Evolutionary conservation across 2,888 invertebrate species (phyloP).

Genomic region (Polydrusus tereticollis): DNA sequence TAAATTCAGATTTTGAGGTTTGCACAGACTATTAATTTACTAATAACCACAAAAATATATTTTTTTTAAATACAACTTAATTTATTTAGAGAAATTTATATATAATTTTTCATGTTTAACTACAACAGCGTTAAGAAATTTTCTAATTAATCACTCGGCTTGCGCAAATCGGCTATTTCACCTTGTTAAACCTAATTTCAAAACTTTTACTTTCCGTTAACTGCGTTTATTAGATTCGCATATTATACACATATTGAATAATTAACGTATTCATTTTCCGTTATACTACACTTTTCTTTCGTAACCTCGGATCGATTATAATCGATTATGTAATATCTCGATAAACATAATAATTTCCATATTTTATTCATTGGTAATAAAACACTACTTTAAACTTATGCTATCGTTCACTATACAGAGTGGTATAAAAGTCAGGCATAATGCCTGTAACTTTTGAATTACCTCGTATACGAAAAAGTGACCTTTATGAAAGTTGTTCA

Average conservation of each 20-base stretch:
- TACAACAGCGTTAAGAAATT: not conserved
- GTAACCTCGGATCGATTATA: not conserved
- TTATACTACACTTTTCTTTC: slow-evolving; percentile 24
- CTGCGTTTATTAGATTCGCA: slow-evolving; percentile 1
- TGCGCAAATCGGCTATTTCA: slow-evolving; percentile 14
- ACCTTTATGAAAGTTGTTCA: no score
- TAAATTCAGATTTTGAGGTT: no score
- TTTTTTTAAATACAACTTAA: not conserved
- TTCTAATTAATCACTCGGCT: not conserved
- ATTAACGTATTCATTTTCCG: slow-evolving; percentile 29
- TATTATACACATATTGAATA: not conserved
- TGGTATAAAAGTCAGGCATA: no score
- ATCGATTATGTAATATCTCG: slow-evolving; percentile 4
- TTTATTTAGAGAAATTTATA: not conserved
- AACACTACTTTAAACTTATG: no score
- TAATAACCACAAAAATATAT: no score
- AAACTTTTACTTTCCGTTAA: slow-evolving; percentile 24
- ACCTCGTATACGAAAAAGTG: no score
- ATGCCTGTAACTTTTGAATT: no score
- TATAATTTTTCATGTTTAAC: not conserved
- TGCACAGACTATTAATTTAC: no score
- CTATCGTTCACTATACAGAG: no score
- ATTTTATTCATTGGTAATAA: not conserved
- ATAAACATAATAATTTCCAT: not conserved
- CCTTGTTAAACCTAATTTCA: slow-evolving; percentile 14